phyloP scores from a whole-genome alignment of 2,113 vertebrate genomes.

The Piprites chloris region DNA sequence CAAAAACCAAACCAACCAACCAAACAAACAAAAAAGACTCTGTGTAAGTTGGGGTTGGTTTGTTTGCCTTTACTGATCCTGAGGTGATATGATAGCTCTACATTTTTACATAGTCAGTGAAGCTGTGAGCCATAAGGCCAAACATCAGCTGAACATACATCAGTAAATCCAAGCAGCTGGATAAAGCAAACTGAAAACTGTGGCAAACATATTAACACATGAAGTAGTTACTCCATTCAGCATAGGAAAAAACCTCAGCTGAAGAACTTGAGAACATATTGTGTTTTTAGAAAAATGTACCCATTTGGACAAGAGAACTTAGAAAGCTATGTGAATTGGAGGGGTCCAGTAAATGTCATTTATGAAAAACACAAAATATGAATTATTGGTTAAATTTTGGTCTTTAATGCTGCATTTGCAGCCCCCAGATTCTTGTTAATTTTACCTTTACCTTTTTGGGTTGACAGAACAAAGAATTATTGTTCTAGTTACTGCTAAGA shows the following conservation, averaged over 20 bases:
- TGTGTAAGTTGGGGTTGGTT: background rate
- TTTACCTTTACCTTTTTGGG: background rate
- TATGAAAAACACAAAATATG: background rate
- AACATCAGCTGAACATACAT: background rate
- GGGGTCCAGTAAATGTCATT: background rate
- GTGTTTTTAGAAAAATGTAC: background rate
- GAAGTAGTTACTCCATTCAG: background rate
- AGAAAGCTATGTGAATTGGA: background rate
- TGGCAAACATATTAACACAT: background rate
- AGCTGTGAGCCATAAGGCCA: background rate
- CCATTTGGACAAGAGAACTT: background rate
- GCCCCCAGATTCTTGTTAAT: background rate
- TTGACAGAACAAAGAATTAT: background rate
- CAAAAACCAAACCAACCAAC: too few species aligned
- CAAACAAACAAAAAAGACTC: too few species aligned
- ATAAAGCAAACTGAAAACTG: background rate
- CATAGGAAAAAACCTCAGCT: background rate
- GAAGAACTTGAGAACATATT: background rate
- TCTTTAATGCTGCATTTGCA: background rate
- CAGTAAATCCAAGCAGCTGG: background rate
- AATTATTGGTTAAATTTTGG: background rate
- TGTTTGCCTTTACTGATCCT: background rate
- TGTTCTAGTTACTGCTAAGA: background rate
- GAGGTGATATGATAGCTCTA: background rate
- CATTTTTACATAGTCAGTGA: accelerated